phyloP scores from a whole-genome alignment of 2,797 vertebrate genomes.

The Acipenser ruthenus region DNA sequence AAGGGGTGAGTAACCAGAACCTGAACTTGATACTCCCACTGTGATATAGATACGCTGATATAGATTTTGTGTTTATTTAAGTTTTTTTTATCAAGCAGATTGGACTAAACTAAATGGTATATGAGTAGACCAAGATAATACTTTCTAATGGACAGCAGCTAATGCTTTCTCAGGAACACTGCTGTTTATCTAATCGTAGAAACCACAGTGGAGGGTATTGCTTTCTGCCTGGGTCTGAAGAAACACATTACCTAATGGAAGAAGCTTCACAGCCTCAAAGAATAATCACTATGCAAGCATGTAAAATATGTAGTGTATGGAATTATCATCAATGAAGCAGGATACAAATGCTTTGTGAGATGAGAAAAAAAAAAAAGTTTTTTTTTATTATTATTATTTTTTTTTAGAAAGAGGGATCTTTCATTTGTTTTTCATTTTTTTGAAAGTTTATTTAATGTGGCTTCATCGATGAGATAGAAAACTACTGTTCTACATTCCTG shows the following conservation, averaged over 20 bases:
- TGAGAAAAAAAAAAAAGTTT: background rate
- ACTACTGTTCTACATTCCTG: no score
- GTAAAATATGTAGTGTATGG: constrained; percentile 6
- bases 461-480: no score
- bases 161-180: constrained; percentile 6
- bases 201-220: constrained; percentile 11
- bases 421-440: no score
- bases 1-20: no score
- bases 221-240: constrained; percentile 17
- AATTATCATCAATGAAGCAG: constrained; percentile 9
- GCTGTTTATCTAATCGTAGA: constrained; percentile 13
- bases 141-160: background rate
- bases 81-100: no score
- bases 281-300: constrained; percentile 1
- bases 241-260: constrained; percentile 21
- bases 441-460: no score
- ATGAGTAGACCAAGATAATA: background rate
- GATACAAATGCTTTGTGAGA: background rate
- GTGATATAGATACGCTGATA: no score
- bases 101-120: background rate
- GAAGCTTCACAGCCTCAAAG: constrained; percentile 7
- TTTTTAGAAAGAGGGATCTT: background rate
- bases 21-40: no score
- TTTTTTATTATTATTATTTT: background rate
- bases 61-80: no score